phyloP scores from a whole-genome alignment of 2,888 invertebrate species.

The Schizotus pectinicornis region DNA sequence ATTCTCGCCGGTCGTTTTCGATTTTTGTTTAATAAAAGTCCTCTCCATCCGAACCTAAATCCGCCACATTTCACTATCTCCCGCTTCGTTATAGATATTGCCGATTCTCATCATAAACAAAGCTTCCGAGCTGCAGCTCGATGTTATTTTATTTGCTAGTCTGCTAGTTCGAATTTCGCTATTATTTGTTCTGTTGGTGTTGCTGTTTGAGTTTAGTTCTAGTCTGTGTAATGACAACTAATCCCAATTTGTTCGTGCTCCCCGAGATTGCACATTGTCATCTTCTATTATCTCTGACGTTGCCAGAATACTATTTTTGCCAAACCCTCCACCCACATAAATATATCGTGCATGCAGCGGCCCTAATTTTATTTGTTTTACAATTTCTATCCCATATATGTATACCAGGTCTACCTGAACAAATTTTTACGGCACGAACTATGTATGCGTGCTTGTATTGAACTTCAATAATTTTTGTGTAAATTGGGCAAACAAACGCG shows the following conservation, averaged over 20 bases:
- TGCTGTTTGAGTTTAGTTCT: constrained; percentile 37
- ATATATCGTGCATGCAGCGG: constrained; percentile 8
- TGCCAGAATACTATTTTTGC: constrained; percentile 26
- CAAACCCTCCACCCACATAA: not conserved
- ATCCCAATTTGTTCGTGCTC: constrained; percentile 42
- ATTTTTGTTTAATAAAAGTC: constrained; percentile 22
- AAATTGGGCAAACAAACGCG: constrained; percentile 2
- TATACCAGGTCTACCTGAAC: constrained; percentile 2
- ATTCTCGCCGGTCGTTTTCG: constrained; percentile 25
- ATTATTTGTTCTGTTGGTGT: constrained; percentile 22
- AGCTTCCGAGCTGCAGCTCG: not conserved
- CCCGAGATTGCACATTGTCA: constrained; percentile 31
- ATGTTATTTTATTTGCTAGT: constrained; percentile 29
- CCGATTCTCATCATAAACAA: constrained; percentile 11
- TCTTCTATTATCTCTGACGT: constrained; percentile 39
- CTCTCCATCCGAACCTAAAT: not conserved
- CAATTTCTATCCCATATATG: constrained; percentile 8
- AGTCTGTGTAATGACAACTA: constrained; percentile 43
- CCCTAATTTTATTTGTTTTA: constrained; percentile 11
- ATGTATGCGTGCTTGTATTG: too few relatives aligned
- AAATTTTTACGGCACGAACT: constrained; percentile 7
- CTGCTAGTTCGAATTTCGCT: constrained; percentile 32
- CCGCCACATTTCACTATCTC: too few relatives aligned
- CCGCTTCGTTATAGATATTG: constrained; percentile 14
- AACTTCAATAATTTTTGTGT: not conserved